Evolutionary conservation across 2,888 invertebrate species (phyloP), one percentile per base, ranked within the genome.

Genomic region (Drosophila merina): DNA sequence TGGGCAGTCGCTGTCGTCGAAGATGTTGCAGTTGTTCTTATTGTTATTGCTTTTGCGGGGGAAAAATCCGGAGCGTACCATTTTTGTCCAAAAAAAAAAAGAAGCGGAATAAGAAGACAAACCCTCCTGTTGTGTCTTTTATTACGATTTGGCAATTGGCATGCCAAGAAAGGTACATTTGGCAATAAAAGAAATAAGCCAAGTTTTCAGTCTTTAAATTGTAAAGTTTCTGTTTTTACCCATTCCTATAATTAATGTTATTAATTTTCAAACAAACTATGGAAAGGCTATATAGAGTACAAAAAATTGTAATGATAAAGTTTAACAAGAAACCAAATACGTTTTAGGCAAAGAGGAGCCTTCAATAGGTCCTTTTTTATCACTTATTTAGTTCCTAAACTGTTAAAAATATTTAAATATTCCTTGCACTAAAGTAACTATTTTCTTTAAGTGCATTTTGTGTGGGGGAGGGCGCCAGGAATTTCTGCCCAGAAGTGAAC

Each of bases 121-220:
- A 66, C 87, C 74, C 87, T 87, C 88, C 87, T 56, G 89, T 88
- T 88, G 89, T 75, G 87, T 70, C 81, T 79, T 78, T 87, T 86
- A 88, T 86, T 86, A 75, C 63, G 40, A 56, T 71, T 69, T 38
- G 47, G n/a, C 36, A 57, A 36, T 56, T 59, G 60, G 36, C 42
- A 62, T 55, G 57, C 48, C 56, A 47, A 7, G 60, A 31, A 33
- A 44, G 48, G 28, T 42, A 45, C 10, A 44, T 44, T 20, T 20
- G 10, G 10, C 4, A 44, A 25, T 20, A 44, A 9, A 44, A 25
- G 25, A 44, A 44, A 44, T 25, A 25, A 20, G 10, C 2, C 20
- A 44, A 25, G 42, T 42, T 36, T 10, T 25, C 5, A 25, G 20
- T 4, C 44, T 44, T 44, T 25, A 44, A 44, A 44, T 44, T 25